Evolutionary conservation across 2,797 vertebrate genomes (phyloP).

Genomic region (Anguilla marmorata): DNA sequence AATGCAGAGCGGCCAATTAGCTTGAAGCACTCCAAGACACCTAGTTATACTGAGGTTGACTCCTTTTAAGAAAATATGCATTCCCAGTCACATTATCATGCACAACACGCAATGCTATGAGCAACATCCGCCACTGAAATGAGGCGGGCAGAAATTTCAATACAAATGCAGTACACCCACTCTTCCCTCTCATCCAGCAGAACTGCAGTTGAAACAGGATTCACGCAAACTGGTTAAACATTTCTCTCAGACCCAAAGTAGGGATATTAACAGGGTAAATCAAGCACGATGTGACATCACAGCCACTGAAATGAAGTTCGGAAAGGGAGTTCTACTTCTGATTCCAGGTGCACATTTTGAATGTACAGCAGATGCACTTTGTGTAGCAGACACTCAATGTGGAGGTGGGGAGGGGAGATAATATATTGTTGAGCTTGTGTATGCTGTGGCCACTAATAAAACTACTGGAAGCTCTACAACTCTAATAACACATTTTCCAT

Average conservation of each 20-base stretch:
- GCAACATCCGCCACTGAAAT: background rate
- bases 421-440: background rate
- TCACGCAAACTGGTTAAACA: background rate
- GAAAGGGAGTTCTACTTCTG: background rate
- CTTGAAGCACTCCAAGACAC: background rate
- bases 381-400: constrained; percentile 43
- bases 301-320: background rate
- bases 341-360: background rate
- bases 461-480: constrained; percentile 8
- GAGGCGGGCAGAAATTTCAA: background rate
- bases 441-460: constrained; percentile 43
- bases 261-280: background rate
- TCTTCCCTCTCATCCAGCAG: background rate
- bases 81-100: background rate
- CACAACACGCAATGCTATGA: background rate
- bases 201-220: background rate
- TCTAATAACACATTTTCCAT: constrained; percentile 20
- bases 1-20: background rate
- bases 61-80: background rate
- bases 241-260: background rate
- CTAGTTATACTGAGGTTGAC: background rate
- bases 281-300: background rate
- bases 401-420: constrained; percentile 27
- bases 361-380: background rate
- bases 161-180: background rate